Evolutionary conservation across 2,888 invertebrate genomes (phyloP).

Genomic region (Eueremaeus valkanovi): DNA sequence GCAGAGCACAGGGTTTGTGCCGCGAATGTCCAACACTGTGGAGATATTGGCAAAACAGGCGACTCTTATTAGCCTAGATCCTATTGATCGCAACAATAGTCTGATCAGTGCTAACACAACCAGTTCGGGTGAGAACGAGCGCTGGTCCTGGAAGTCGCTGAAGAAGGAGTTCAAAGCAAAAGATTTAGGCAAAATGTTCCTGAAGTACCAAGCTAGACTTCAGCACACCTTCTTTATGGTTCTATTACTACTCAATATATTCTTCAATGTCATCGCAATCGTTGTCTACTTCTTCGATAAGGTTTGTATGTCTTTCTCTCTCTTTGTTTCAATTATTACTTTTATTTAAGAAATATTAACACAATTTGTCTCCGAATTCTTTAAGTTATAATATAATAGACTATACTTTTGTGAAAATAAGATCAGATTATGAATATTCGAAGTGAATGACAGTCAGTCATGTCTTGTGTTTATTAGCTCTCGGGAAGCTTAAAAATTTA

Average conservation of each 20-base stretch:
- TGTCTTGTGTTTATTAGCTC: no score
- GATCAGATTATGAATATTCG: no score
- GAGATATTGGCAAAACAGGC: constrained; percentile 39
- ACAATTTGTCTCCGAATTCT: no score
- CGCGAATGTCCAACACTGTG: constrained; percentile 37
- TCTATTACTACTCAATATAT: constrained; percentile 45
- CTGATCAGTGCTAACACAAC: background rate
- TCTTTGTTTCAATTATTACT: background rate
- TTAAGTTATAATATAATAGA: no score
- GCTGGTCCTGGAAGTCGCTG: constrained; percentile 38
- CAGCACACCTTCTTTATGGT: constrained; percentile 47
- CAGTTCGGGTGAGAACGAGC: background rate
- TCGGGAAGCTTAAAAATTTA: no score
- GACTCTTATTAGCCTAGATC: background rate
- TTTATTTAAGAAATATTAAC: no score
- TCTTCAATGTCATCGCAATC: constrained; percentile 44
- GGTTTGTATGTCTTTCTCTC: constrained; percentile 27
- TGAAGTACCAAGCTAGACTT: constrained; percentile 45
- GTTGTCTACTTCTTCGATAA: constrained; percentile 39
- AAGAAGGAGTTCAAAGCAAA: constrained; percentile 36
- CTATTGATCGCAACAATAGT: background rate
- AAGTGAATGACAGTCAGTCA: no score
- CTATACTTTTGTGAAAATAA: no score
- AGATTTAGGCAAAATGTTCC: constrained; percentile 42
- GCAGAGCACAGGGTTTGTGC: background rate